Evolutionary conservation across 2,797 vertebrate genomes (phyloP).

Genomic region (Cossypha polioptera): DNA sequence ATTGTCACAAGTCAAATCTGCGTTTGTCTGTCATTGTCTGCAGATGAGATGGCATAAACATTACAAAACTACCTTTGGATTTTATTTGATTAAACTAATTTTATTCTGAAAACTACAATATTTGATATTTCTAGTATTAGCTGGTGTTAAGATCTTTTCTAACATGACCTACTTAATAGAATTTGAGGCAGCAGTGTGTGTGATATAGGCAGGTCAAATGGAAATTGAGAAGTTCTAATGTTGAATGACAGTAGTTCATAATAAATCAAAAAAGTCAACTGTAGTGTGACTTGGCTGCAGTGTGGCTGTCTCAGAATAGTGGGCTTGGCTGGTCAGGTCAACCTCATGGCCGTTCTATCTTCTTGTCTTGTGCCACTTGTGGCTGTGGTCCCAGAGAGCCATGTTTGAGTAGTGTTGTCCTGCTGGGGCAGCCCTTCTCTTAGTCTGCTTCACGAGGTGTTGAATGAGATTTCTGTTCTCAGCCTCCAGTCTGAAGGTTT

Average conservation of each 20-base stretch:
- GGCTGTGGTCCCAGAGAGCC: not conserved
- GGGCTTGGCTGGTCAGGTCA: not conserved
- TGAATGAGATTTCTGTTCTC: not conserved
- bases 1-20: not conserved
- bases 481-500: not conserved
- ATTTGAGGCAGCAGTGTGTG: not conserved
- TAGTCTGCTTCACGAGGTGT: not conserved
- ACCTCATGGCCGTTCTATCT: not conserved
- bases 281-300: not conserved
- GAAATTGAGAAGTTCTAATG: not conserved
- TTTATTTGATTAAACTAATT: not conserved
- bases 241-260: not conserved
- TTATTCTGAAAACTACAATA: not conserved
- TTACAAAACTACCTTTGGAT: not conserved
- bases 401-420: not conserved
- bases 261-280: not conserved
- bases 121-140: not conserved
- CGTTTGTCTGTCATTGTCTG: not conserved
- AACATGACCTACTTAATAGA: not conserved
- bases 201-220: not conserved
- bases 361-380: not conserved
- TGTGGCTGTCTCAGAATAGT: not conserved
- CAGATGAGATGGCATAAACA: not conserved
- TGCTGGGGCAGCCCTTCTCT: not conserved
- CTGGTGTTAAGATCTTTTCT: not conserved